Evolutionary conservation across 2,113 vertebrate species (phyloP), one percentile per base, ranked within the genome.

Genomic region (Leptocoma aspasia): DNA sequence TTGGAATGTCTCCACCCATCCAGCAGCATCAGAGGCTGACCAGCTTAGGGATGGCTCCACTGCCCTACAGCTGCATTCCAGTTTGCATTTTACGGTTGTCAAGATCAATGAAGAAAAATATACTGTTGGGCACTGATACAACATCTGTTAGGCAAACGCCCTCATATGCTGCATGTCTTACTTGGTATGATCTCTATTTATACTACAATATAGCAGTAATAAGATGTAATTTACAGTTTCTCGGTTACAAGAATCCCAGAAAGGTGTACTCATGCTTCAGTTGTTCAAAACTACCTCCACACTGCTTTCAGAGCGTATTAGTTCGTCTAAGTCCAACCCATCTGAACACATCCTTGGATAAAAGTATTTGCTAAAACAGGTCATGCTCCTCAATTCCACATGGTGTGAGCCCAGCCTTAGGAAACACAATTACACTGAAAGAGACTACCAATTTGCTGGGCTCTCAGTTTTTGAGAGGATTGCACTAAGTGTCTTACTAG

Each of bases 1-100:
- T 71, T 94, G 98, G 98, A 99, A 99, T 98, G 98, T 97, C 98
- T 97, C 97, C 98, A 98, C 97, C 94, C 97, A 97, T 94, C 83
- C 94, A 96, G 97, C 83, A 97, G 94, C 86, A 97, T 79, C 95
- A 95, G 87, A 95, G 94, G 37, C 61, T 92, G 89, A 57, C 73
- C 87, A 95, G 83, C 60, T 92, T 49, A 95, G 42, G 56, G 49
- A 61, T 28, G 95, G 70, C 85, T 68, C 69, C 86, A 54, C 33
- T 24, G 52, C 81, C 90, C 71, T 82, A 61, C 64, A 75, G 89
- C 39, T 90, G 69, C 88, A 94, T 82, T 95, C 64, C 84, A 86
- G 45, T 79, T 92, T 96, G 83, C 66, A 79, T 94, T 98, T 93
- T 94, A 96, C 6, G 0, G 61, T 56, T 89, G 87, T 54, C 26